Base-by-base conservation (phyloP, 2,113 vertebrate genomes). In the Crotalus tigris region DNA sequence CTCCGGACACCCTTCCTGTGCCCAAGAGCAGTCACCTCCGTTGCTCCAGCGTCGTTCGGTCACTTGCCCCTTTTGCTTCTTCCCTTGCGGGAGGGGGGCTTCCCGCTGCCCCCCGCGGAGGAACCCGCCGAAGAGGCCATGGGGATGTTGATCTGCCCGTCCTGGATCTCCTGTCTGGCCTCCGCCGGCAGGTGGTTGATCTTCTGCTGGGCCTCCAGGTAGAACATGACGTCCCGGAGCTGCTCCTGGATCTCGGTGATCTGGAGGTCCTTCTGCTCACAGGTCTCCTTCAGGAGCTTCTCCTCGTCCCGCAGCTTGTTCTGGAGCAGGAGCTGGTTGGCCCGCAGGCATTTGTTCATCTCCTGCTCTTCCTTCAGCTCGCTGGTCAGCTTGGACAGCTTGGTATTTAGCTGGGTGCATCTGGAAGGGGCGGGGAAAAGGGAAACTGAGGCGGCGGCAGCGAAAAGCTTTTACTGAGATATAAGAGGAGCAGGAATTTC, bases 291-390 rank as follows among this genome's bases (percentile, higher is more conserved):
- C 7, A 97, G 91, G 88, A 97, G 96, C 89, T 95, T 98, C 94
- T 99, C 98, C 96, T 99, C 99, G 33, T 99, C 99, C 29, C 98
- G 98, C 33, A 99, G 97, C 94, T 98, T 98, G 89, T 96, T 95
- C 97, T 99, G 99, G 26, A 99, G 98, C 96, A 98, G 97, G 26
- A 96, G 91, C 95, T 99, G 99, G 95, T 99, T 99, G 88, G 98
- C 98, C 91, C 99, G 95, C 95, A 99, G 97, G 46, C 99, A 99
- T 93, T 98, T 98, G 96, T 99, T 99, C 98, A 99, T 99, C 96
- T 99, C 99, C 96, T 99, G 99, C 96, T 99, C 99, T 96, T 99
- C 99, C 96, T 98, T 98, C 97, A 99, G 98, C 97, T 99, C 99
- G 0, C 97, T 98, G 93, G 98, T 98, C 57, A 99, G 98, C 93